Conservation (phyloP, 1,140 invertebrate genomes). For the Nixonia krombeini region DNA sequence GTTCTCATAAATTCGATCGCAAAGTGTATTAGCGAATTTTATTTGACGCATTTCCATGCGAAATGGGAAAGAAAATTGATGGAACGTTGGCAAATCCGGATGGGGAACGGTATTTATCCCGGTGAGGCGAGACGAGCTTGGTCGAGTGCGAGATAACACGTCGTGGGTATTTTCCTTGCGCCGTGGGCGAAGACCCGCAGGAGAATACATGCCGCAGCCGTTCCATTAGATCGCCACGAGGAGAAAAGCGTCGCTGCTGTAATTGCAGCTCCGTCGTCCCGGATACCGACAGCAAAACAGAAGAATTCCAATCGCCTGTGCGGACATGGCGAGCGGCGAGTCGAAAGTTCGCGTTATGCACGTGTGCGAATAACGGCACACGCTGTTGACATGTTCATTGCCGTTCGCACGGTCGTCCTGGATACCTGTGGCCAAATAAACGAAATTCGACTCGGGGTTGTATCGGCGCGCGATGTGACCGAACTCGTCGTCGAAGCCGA, state of each 20-base stretch:
- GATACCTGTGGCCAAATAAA: slow-evolving; percentile 35
- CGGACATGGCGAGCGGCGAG: neutral
- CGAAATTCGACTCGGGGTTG: slow-evolving; percentile 12
- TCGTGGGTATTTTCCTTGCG: slow-evolving; percentile 12
- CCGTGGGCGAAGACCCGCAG: neutral
- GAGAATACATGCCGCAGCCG: slow-evolving; percentile 1
- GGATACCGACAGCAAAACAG: slow-evolving; percentile 27
- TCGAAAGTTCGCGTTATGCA: slow-evolving; percentile 14
- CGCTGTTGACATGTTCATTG: slow-evolving; percentile 19
- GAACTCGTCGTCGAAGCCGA: too few species aligned
- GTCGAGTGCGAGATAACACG: neutral
- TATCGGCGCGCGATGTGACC: neutral
- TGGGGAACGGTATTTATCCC: too few species aligned
- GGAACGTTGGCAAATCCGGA: too few species aligned
- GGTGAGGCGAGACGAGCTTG: too few species aligned
- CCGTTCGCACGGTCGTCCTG: slow-evolving; percentile 38
- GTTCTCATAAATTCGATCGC: too few species aligned
- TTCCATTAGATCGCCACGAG: neutral
- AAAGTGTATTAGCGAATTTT: too few species aligned
- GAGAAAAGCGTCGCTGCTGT: slow-evolving; percentile 1
- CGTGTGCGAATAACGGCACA: slow-evolving; percentile 8
- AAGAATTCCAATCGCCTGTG: slow-evolving; percentile 13
- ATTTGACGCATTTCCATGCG: too few species aligned
- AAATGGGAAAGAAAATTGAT: too few species aligned
- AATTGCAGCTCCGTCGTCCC: slow-evolving; percentile 13